Evolutionary conservation across 2,113 vertebrate species (phyloP).

Genomic region (Silurus meridionalis): DNA sequence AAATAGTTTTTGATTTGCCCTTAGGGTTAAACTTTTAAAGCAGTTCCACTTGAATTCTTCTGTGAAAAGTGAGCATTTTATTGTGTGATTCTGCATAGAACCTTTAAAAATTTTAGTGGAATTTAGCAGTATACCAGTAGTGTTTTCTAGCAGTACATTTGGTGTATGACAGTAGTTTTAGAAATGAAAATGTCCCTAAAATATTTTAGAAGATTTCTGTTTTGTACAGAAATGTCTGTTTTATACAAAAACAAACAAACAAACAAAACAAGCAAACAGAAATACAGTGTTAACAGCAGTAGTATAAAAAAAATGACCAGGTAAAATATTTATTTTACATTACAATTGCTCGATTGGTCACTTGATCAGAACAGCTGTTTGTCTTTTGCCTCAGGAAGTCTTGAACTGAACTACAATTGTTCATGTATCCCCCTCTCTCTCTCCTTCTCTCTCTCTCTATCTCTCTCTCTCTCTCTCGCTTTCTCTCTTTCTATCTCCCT

Average conservation of each 20-base stretch:
- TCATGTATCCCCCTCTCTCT: neutral
- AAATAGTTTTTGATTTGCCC: neutral
- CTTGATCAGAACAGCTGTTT: neutral
- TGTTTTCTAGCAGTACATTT: neutral
- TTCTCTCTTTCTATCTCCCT: neutral
- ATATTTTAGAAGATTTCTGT: neutral
- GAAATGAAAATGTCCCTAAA: neutral
- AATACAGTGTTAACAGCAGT: neutral
- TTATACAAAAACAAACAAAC: neutral
- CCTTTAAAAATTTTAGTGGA: neutral
- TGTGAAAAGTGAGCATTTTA: neutral
- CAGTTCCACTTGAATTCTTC: neutral
- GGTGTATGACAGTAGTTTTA: neutral
- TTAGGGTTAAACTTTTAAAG: neutral
- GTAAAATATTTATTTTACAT: neutral
- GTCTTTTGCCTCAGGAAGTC: constrained; percentile 16
- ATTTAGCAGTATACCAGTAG: neutral
- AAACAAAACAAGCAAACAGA: neutral
- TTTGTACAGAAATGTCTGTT: neutral
- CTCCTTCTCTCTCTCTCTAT: neutral
- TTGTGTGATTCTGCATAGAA: neutral
- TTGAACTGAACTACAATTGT: neutral
- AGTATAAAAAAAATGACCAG: neutral
- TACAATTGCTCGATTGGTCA: neutral
- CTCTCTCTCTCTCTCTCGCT: neutral